Conservation (phyloP, 2,113 vertebrate genomes). For the Carassius gibelio region DNA sequence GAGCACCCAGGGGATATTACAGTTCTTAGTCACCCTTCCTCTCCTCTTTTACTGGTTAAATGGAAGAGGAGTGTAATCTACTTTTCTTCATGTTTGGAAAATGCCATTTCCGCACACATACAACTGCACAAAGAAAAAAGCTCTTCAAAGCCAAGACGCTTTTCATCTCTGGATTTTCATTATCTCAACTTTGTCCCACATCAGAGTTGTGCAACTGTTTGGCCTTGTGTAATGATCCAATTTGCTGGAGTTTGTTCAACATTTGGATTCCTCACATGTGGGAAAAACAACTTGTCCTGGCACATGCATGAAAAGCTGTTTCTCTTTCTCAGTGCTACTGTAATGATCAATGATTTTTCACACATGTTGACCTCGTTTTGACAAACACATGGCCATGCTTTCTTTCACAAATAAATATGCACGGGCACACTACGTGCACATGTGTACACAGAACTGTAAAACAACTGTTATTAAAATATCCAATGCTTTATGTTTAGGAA, state of each 20-base stretch:
- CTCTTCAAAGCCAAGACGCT: slow-evolving; percentile 49
- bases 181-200: slow-evolving; percentile 49
- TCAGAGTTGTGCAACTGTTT: slow-evolving; percentile 57
- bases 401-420: slow-evolving; percentile 27
- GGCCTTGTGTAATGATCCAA: slow-evolving; percentile 48
- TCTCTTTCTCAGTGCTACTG: slow-evolving; percentile 46
- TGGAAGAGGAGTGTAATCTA: slow-evolving; percentile 42
- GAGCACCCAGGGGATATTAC: neutral
- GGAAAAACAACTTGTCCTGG: slow-evolving; percentile 48
- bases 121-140: slow-evolving; percentile 40
- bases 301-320: slow-evolving; percentile 39
- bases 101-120: slow-evolving; percentile 41
- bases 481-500: slow-evolving; percentile 75
- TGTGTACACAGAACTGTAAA: neutral
- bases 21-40: neutral
- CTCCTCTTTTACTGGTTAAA: slow-evolving; percentile 34
- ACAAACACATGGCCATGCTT: neutral
- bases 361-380: slow-evolving; percentile 42
- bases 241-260: slow-evolving; percentile 50
- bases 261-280: slow-evolving; percentile 42
- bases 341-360: slow-evolving; percentile 50
- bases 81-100: slow-evolving; percentile 52
- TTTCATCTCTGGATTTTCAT: slow-evolving; percentile 49
- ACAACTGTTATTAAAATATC: neutral
- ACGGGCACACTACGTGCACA: neutral